Base-by-base conservation (phyloP, 2,888 invertebrate species). In the Leucoma salicis region DNA sequence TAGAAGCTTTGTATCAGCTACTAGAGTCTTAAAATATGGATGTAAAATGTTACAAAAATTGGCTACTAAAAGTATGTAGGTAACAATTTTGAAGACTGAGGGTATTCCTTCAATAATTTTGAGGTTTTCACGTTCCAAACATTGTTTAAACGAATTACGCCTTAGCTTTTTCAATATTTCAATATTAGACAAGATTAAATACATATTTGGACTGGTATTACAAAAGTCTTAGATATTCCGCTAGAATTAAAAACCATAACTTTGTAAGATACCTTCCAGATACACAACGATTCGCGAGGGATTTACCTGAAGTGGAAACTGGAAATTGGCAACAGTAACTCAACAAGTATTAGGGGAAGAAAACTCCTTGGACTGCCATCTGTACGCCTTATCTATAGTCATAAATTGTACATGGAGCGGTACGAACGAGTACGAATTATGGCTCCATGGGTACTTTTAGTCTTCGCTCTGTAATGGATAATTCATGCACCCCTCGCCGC, bases 281-380 rank as follows among this genome's bases (percentile, higher is more conserved):
- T 63, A 61, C 49, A 48, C 45, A 60, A 66, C 67, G 61, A 68
- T 66, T 62, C 66, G 61, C 53, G 53, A 45, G 28, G 49, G 70
- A 63, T 66, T 63, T 60, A 86, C 87, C 86, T 84, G 83, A 81
- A 85, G 82, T 81, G 80, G 71, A 73, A 73, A 66, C 78, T 82
- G 81, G 78, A 87, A 87, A 89, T 89, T 89, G 87, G 82, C 82
- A 81, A 76, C 80, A 78, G 85, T 89, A 87, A 87, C 80, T 89
- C 87, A 88, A 85, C 86, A 82, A 87, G 86, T 88, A 87, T 86
- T 84, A 86, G 79, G 86, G 82, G 80, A 76, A 79, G 85, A 86
- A 85, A 89, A 86, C 78, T 86, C 77, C 71, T 70, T 65, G 63
- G 69, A 70, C 66, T 67, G 78, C 86, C 88, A 87, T 89, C 88